Conservation (phyloP, 2,888 invertebrate species). For the Junonia oenone region DNA sequence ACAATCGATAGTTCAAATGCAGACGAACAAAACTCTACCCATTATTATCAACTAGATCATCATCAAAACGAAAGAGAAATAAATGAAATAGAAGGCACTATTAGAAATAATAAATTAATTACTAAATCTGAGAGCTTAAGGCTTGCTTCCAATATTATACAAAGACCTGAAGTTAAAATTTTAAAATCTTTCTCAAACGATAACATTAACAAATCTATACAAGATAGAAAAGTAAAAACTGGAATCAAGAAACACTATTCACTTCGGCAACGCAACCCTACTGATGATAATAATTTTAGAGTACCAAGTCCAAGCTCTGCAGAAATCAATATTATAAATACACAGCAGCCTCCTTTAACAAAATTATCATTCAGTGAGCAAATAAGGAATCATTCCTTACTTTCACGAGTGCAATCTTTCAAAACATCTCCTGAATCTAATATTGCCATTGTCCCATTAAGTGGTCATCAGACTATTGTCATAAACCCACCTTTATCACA, state of each 20-base stretch:
- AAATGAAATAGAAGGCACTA: constrained; percentile 74
- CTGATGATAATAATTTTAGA: constrained; percentile 53
- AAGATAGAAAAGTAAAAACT: constrained; percentile 47
- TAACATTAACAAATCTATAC: constrained; percentile 49
- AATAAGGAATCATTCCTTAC: constrained; percentile 50
- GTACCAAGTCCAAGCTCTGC: constrained; percentile 63
- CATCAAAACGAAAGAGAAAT: constrained; percentile 75
- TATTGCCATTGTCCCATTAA: constrained; percentile 68
- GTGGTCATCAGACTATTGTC: constrained; percentile 76
- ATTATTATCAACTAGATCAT: constrained; percentile 54
- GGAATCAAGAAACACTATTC: constrained; percentile 73
- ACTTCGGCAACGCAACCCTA: constrained; percentile 67
- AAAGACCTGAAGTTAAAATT: constrained; percentile 52
- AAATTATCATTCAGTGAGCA: constrained; percentile 42
- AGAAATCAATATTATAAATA: constrained; percentile 41
- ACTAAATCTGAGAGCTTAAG: constrained; percentile 68
- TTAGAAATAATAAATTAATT: constrained; percentile 68
- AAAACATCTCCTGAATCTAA: constrained; percentile 71
- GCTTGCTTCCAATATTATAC: constrained; percentile 43
- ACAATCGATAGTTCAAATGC: constrained; percentile 67
- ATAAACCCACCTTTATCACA: constrained; percentile 61
- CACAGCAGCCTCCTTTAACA: constrained; percentile 16
- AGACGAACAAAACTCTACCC: constrained; percentile 50
- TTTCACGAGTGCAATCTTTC: constrained; percentile 69
- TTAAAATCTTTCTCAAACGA: constrained; percentile 64